A percentile compares a stretch with the other conserved stretches of the same genome.
Conservation (phyloP, 1,140 invertebrate species). For the Lepidostoma basale region DNA sequence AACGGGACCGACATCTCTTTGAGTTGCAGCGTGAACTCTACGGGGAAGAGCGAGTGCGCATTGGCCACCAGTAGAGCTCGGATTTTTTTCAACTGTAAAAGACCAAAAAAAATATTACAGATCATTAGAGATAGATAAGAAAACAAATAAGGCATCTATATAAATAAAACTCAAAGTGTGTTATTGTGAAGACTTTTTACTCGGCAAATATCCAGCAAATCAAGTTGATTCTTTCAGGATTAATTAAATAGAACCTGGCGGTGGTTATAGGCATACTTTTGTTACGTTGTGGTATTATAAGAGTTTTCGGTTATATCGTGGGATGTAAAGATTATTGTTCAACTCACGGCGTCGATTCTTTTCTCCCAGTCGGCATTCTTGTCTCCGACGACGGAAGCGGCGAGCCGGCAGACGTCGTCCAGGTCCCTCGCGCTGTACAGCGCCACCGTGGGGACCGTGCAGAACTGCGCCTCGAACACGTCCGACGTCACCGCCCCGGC, state of each 20-base stretch:
- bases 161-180: no score
- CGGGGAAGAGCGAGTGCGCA: conserved; percentile 76
- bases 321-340: neutral
- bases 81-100: conserved; percentile 78
- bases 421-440: conserved; percentile 85
- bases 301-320: neutral
- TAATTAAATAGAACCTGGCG: no score
- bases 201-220: no score
- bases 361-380: conserved; percentile 91
- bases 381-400: conserved; percentile 78
- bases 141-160: no score
- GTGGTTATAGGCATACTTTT: no score
- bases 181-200: no score
- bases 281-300: neutral
- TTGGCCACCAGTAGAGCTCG: conserved; percentile 82
- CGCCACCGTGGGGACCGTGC: conserved; percentile 80
- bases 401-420: conserved; percentile 79
- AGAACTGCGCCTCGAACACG: conserved; percentile 84
- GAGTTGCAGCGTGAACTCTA: conserved; percentile 82
- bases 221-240: no score
- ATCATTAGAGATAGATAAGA: neutral
- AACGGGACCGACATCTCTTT: conserved; percentile 82
- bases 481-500: conserved; percentile 90
- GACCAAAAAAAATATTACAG: conserved; percentile 29
- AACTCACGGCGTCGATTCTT: conserved; percentile 81